These are phyloP conservation scores for Neoascia interrupta DNA, from an alignment of 2,888 invertebrate genomes.

Conservation along the genomic window DNA sequence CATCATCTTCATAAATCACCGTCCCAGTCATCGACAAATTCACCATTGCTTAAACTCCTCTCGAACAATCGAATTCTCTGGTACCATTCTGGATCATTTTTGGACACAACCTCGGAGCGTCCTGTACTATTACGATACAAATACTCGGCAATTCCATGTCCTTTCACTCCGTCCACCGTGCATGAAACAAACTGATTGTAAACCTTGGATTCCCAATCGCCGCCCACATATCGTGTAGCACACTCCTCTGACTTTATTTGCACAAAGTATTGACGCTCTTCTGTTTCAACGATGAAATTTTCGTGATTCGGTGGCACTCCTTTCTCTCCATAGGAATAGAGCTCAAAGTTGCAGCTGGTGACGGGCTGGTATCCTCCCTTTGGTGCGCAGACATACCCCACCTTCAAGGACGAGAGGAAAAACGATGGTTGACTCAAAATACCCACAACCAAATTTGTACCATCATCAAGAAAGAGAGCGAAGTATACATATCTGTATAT, in stretches of 20 bases:
- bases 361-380: slow-evolving; percentile 82
- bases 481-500: slow-evolving; percentile 90
- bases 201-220: slow-evolving; percentile 85
- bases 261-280: slow-evolving; percentile 81
- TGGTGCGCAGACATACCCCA: slow-evolving; percentile 83
- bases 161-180: slow-evolving; percentile 81
- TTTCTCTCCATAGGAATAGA: slow-evolving; percentile 86
- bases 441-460: slow-evolving; percentile 85
- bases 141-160: slow-evolving; percentile 87
- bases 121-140: slow-evolving; percentile 84
- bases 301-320: slow-evolving; percentile 84
- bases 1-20: slow-evolving; percentile 17
- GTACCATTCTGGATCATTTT: slow-evolving; percentile 83
- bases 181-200: slow-evolving; percentile 83
- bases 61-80: slow-evolving; percentile 39
- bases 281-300: slow-evolving; percentile 84
- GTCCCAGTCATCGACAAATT: slow-evolving; percentile 43
- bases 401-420: slow-evolving; percentile 82
- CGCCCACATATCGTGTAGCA: slow-evolving; percentile 84
- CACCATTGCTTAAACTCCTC: slow-evolving; percentile 20
- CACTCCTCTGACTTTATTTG: slow-evolving; percentile 83
- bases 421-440: slow-evolving; percentile 87
- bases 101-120: slow-evolving; percentile 80
- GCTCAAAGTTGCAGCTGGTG: slow-evolving; percentile 83
- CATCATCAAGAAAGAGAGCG: slow-evolving; percentile 87